Conservation (phyloP, 2,888 invertebrate genomes). For the Hypomecis punctinalis region DNA sequence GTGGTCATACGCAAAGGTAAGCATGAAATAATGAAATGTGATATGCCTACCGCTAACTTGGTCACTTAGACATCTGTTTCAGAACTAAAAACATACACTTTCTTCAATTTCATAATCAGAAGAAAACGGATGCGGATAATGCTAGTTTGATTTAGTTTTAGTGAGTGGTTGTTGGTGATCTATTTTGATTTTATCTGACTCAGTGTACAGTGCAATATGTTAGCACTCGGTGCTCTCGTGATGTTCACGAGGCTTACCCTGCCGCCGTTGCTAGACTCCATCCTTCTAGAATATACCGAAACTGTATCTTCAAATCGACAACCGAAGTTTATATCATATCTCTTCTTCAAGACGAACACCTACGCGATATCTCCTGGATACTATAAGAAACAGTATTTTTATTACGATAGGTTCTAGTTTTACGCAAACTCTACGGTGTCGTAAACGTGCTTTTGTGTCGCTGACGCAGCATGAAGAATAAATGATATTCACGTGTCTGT, state of each 20-base stretch:
- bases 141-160: conserved; percentile 2
- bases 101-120: no score
- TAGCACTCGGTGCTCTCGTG: conserved; percentile 58
- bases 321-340: conserved; percentile 69
- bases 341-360: conserved; percentile 69
- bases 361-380: conserved; percentile 78
- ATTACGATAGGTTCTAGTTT: conserved; percentile 58
- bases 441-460: conserved; percentile 66
- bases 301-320: conserved; percentile 63
- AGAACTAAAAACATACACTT: no score
- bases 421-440: conserved; percentile 56
- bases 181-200: conserved; percentile 36
- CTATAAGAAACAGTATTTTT: conserved; percentile 78
- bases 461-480: conserved; percentile 55
- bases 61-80: no score
- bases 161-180: conserved; percentile 21
- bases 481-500: conserved; percentile 32
- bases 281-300: conserved; percentile 58
- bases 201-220: conserved; percentile 56
- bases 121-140: no score
- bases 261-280: conserved; percentile 72
- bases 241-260: conserved; percentile 74
- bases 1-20: no score
- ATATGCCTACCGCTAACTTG: no score
- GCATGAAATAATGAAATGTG: no score